Evolutionary conservation across 2,888 invertebrate genomes (phyloP), one percentile per base, ranked within the genome.

Genomic region (Globia sparganii): DNA sequence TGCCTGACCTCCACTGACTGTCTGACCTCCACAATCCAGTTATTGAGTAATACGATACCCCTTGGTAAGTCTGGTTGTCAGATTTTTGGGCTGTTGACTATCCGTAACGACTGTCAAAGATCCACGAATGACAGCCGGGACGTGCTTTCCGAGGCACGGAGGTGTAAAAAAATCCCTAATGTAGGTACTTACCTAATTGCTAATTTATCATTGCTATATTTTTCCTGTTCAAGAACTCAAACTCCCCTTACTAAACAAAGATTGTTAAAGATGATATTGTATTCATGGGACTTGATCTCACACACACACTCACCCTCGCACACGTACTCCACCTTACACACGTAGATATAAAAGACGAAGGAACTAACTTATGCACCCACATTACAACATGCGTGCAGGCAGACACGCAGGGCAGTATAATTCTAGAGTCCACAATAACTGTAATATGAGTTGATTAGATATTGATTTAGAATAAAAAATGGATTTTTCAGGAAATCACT

Each of bases 351-450:
- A 61, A 43, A 28, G 21, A 43, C 25, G n/a, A 18, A 69, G 59
- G 37, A 68, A 85, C 72, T 85, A 67, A 80, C 78, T 66, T 87
- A 86, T 86, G 85, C 85, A 86, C 87, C 87, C 85, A 73, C 61
- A 65, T 87, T 75, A 78, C 81, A 76, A 70, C 40, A 75, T 62
- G 72, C 85, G 84, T 78, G 76, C 77, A 82, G 21, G 68, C 65
- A 43, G 82, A 70, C 83, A 81, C 78, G 75, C 77, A 78, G 65
- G 43, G 46, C 61, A 56, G 43, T 77, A 78, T 81, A 84, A 87
- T 84, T 81, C 73, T 72, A 87, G 34, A 75, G 72, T 73, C 53
- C 37, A 65, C 72, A 75, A 86, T 77, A 67, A 74, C 80, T 75
- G 76, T 77, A 80, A 83, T 87, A 75, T 68, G 56, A 67, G 53